Base-by-base conservation (phyloP, 2,797 vertebrate genomes). In the Periparus ater region DNA sequence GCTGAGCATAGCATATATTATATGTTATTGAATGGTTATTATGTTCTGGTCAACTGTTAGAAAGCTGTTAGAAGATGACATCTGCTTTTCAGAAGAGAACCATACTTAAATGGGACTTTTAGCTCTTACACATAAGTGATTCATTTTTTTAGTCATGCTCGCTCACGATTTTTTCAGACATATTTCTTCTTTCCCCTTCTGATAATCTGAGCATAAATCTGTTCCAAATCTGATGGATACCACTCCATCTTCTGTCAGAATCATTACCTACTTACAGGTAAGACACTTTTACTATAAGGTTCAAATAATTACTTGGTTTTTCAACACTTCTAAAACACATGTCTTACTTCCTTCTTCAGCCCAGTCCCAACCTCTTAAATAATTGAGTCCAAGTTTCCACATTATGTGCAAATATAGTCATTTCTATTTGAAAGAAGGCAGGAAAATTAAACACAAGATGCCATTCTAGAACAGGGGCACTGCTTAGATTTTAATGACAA, bases 111-210 rank as follows among this genome's bases (percentile, higher is more conserved):
- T 18, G 9, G 26, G 29, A 14, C 26, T 78, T 57, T 15, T 11
- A 68, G 38, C 16, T 73, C 55, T 58, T 63, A 66, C 89, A 68
- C 61, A 23, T 79, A 73, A 94, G 77, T 45, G 55, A 91, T 73
- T 74, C 40, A 71, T 27, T 88, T 90, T 92, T 87, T 79, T 83
- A 91, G 66, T 50, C 57, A 29, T 65, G 45, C 55, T 73, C 47
- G 29, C 65, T 45, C 45, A 18, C 4, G 4, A 34, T 72, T 86
- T 88, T 96, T 95, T 95, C 75, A 83, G 92, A 83, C 21, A 45
- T 73, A 85, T 83, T 95, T 95, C 58, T 86, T 95, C 30, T 85
- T 93, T 85, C 70, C 63, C 42, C 47, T 68, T 81, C 80, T 79
- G 79, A 71, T 67, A 93, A 73, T 78, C 55, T 79, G 80, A 44